Percentiles rank a stretch among this genome's conserved stretches.
Conservation (phyloP, 2,797 vertebrate genomes). For the Paratrypauchen microcephalus region DNA sequence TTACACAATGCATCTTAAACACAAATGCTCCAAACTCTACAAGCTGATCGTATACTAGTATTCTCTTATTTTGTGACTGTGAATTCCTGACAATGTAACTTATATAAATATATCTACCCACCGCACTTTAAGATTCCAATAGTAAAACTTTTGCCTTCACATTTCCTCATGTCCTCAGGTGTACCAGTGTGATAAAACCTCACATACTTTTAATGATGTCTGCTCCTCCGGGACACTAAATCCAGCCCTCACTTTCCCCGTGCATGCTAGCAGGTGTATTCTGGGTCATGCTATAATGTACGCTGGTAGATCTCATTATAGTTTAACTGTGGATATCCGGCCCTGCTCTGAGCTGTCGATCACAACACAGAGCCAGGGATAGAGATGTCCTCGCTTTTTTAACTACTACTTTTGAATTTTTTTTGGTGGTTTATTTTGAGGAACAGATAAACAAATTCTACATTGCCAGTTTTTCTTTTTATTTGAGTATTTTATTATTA, state of each 20-base stretch:
- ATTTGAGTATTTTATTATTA: too few species aligned
- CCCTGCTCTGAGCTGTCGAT: constrained; percentile 1
- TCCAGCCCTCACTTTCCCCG: neutral
- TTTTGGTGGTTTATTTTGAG: neutral
- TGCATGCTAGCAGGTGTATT: neutral
- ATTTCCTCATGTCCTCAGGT: neutral
- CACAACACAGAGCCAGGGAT: neutral
- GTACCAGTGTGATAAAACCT: constrained; percentile 3
- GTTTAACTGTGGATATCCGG: neutral
- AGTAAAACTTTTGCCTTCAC: neutral
- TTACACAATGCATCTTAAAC: too few species aligned
- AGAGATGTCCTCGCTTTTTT: neutral
- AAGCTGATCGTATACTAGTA: neutral
- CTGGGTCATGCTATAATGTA: constrained; percentile 5
- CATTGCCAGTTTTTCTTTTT: too few species aligned
- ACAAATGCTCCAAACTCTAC: neutral
- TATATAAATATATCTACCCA: neutral
- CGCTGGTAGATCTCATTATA: constrained; percentile 4
- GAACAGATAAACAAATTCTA: neutral
- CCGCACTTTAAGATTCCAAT: neutral
- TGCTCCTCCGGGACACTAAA: constrained; percentile 2
- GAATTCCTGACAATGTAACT: neutral
- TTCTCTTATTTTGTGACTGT: neutral
- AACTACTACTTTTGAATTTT: too few species aligned
- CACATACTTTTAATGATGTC: constrained; percentile 4